These are phyloP conservation scores for Thomomys bottae DNA, from an alignment of 2,113 vertebrate genomes.

Conservation along the genomic window DNA sequence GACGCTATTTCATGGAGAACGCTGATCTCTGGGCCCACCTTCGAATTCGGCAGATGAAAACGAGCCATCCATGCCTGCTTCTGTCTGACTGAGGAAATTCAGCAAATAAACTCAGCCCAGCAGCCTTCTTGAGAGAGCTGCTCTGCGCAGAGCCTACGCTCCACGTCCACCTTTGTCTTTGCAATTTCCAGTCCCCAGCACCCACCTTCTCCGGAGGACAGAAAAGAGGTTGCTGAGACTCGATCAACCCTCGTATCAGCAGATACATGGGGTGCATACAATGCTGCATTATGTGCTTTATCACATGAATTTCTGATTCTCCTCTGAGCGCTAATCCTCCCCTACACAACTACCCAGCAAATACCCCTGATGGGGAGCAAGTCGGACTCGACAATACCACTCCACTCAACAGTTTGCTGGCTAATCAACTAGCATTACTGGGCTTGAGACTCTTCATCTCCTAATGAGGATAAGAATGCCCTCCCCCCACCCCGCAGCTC, in stretches of 20 bases:
- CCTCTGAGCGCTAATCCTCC: background rate
- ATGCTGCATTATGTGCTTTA: background rate
- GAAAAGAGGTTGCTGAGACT: background rate
- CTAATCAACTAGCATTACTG: background rate
- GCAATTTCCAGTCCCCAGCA: no score
- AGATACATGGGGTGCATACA: background rate
- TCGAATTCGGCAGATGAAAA: conserved; percentile 50
- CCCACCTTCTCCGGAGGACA: background rate
- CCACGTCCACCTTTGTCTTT: background rate
- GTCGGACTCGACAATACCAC: background rate
- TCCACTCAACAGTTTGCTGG: conserved; percentile 3
- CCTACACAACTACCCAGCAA: background rate
- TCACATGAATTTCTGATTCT: background rate
- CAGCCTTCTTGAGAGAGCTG: background rate
- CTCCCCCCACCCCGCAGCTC: no score
- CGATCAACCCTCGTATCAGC: background rate
- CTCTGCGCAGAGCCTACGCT: background rate
- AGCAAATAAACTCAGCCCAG: background rate
- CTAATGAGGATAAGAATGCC: background rate
- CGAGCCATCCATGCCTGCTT: conserved; percentile 32
- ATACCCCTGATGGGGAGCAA: background rate
- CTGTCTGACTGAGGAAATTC: background rate
- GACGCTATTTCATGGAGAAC: conserved; percentile 12
- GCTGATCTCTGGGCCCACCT: background rate
- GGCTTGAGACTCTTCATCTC: background rate